phyloP scores from a whole-genome alignment of 2,888 invertebrate genomes.

The Drosophila monieri region DNA sequence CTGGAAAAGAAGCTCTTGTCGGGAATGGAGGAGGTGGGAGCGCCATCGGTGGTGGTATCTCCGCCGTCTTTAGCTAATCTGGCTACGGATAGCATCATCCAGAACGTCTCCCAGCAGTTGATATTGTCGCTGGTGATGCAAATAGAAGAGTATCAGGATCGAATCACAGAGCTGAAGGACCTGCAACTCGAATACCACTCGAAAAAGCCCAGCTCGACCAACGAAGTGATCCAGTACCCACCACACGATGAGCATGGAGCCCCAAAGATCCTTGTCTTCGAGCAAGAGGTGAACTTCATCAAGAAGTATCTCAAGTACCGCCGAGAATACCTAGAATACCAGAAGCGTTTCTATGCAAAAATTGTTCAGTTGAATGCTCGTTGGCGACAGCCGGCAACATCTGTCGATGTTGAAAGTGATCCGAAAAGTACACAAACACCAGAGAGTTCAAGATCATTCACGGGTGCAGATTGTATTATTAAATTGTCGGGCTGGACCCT shows the following conservation, averaged over 20 bases:
- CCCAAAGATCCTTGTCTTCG: background rate
- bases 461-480: background rate
- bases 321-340: background rate
- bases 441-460: background rate
- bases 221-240: background rate
- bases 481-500: background rate
- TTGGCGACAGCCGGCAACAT: background rate
- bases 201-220: background rate
- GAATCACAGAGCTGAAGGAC: background rate
- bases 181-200: background rate
- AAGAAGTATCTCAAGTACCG: background rate
- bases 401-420: background rate
- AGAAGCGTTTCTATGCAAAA: background rate
- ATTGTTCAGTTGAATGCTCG: background rate
- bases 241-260: background rate
- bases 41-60: background rate
- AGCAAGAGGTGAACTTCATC: background rate
- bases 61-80: background rate
- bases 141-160: background rate
- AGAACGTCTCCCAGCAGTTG: background rate
- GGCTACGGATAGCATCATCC: background rate
- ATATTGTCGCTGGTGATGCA: background rate
- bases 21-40: background rate
- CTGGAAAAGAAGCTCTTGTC: background rate
- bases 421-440: background rate